Evolutionary conservation across 2,113 vertebrate genomes (phyloP).

Genomic region (Cottus gobio): DNA sequence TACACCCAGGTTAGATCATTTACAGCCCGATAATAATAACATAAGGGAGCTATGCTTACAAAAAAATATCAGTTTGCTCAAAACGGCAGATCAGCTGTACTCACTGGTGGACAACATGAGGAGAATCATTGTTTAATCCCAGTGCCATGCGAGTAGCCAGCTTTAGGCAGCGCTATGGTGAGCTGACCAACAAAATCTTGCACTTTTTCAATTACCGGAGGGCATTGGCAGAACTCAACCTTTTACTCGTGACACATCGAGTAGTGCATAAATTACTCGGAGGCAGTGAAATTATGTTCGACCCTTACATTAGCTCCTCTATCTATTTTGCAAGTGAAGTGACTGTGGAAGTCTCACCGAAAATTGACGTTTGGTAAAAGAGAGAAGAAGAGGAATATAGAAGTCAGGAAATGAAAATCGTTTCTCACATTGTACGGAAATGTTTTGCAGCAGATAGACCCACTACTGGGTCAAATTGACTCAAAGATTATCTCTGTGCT

Average conservation of each 20-base stretch:
- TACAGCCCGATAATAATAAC: conserved; percentile 36
- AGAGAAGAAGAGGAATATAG: conserved; percentile 15
- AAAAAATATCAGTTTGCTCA: no score
- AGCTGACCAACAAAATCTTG: conserved; percentile 4
- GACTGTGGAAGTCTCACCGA: not conserved
- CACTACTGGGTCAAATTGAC: conserved; percentile 38
- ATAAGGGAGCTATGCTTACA: conserved; percentile 15
- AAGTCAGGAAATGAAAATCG: conserved; percentile 28
- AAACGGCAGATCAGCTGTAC: conserved; percentile 18
- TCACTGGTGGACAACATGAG: conserved; percentile 26
- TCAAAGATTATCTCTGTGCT: conserved; percentile 39
- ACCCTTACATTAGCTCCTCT: conserved; percentile 4
- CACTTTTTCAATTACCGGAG: conserved; percentile 1
- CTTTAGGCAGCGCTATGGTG: conserved; percentile 8
- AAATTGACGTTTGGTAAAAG: conserved; percentile 7
- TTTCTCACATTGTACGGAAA: conserved; percentile 8
- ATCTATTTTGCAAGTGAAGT: not conserved
- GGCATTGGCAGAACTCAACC: not conserved
- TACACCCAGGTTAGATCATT: conserved; percentile 3
- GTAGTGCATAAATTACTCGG: not conserved
- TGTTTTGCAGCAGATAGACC: conserved; percentile 26
- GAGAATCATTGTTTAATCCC: conserved; percentile 13
- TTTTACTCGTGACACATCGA: not conserved
- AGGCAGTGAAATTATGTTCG: not conserved
- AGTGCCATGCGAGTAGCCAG: conserved; percentile 17